Percentiles rank a stretch among this genome's conserved stretches.
These are phyloP conservation scores for Agraylea sexmaculata DNA, from an alignment of 1,140 invertebrate genomes.

Conservation along the genomic window DNA sequence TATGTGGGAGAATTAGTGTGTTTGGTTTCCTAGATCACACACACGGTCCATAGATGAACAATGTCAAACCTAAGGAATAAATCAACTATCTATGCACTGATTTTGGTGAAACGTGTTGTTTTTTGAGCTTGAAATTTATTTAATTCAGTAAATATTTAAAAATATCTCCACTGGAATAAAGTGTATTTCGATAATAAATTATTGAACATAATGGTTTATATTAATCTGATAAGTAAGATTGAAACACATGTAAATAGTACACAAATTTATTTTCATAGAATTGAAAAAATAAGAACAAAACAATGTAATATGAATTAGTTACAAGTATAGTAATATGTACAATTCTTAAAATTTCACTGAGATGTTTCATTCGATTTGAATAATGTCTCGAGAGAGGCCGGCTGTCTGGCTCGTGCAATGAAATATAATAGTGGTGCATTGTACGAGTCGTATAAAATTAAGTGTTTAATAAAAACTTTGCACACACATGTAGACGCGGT, in stretches of 20 bases:
- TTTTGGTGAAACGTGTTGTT: too few relatives aligned
- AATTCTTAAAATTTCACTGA: constrained; percentile 17
- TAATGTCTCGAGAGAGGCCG: neutral
- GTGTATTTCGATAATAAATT: constrained; percentile 7
- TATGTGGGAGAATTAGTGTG: too few relatives aligned
- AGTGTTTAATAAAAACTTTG: neutral
- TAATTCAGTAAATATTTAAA: too few relatives aligned
- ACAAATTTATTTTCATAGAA: constrained; percentile 21
- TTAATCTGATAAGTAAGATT: neutral
- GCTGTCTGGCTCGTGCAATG: neutral
- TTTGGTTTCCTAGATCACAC: too few relatives aligned
- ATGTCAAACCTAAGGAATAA: too few relatives aligned
- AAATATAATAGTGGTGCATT: too few relatives aligned
- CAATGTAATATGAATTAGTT: constrained; percentile 20
- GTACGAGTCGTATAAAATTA: neutral
- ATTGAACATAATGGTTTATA: neutral
- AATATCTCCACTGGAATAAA: constrained; percentile 35
- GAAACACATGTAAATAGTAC: constrained; percentile 16
- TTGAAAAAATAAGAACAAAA: constrained; percentile 21
- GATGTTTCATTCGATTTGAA: constrained; percentile 9
- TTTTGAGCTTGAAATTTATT: too few relatives aligned
- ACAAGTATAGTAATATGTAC: constrained; percentile 20
- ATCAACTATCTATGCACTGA: too few relatives aligned
- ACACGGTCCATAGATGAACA: too few relatives aligned
- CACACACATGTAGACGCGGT: neutral